These are phyloP conservation scores for Oenanthe oenanthe DNA, from an alignment of 2,113 vertebrate species.

Conservation along the genomic window DNA sequence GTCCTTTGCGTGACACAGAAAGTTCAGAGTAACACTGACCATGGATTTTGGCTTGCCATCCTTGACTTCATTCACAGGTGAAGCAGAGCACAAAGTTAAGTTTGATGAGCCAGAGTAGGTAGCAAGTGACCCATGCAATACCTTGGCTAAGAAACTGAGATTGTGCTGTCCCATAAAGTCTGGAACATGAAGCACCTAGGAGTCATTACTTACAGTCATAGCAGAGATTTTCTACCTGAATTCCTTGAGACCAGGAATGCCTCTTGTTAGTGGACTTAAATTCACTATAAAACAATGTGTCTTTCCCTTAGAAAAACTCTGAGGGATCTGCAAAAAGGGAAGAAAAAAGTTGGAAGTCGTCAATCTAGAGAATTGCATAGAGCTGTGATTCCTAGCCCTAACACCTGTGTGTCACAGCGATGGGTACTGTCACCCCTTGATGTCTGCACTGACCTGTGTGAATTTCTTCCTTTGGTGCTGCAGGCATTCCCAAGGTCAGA, in stretches of 20 bases:
- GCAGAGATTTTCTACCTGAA: background rate
- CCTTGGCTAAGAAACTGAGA: background rate
- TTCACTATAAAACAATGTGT: background rate
- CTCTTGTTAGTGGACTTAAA: background rate
- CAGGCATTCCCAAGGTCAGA: background rate
- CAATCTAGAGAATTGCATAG: background rate
- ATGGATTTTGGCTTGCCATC: background rate
- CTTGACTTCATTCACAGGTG: constrained; percentile 20
- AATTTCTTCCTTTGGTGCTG: background rate
- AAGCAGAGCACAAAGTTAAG: constrained; percentile 5
- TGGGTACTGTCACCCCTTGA: background rate
- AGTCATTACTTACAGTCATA: background rate
- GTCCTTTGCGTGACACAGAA: background rate
- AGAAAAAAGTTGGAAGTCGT: background rate
- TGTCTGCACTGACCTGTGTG: background rate
- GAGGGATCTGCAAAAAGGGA: background rate
- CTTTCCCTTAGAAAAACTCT: background rate
- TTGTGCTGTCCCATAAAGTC: background rate
- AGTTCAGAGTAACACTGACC: background rate
- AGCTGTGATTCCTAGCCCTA: background rate
- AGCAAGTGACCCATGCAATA: background rate
- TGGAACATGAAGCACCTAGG: background rate
- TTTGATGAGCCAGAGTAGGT: background rate
- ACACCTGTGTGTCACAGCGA: background rate
- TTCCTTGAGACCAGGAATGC: background rate